Base-by-base conservation (phyloP, 2,888 invertebrate species). In the Acleris holmiana region DNA sequence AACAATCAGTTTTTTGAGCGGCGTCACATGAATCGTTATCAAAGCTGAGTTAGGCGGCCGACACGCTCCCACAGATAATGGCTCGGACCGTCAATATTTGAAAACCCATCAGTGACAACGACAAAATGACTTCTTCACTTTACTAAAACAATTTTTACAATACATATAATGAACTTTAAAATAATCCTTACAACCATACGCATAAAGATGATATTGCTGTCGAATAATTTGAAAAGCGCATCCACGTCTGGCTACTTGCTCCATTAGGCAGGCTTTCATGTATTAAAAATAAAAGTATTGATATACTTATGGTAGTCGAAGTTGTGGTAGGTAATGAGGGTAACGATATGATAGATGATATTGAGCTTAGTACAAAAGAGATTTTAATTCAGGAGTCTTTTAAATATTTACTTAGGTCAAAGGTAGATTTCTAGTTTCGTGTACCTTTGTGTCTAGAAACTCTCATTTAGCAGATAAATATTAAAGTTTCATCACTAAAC, bases 11-110 rank as follows among this genome's bases (percentile, higher is more conserved):
- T 84, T 80, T 82, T 81, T 80, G 81, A 82, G 75, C 75, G 86
- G 84, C 85, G 85, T 79, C 85, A 78, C 78, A 80, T 70, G 68
- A 68, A 69, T 67, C 78, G 79, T 86, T 89, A 88, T 90, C 89
- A 85, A 78, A 80, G 79, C 74, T 68, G 69, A 65, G 79, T 76
- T 77, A 73, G 76, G 76, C 78, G 81, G 76, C 78, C 82, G 78
- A 80, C 83, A 83, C 84, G 82, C 86, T 83, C 77, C 79, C 79
- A 77, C 73, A 83, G 89, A 91, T 91, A 91, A 90, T 88, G 84
- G 85, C 75, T 77, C 76, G 76, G 75, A 78, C 82, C 78, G 90
- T 90, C 89, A 91, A 92, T 91, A 91, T 92, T 92, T 90, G 88
- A 86, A 88, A 88, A 87, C 79, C 86, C 89, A 90, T 89, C 88